Percentiles rank a stretch among this genome's conserved stretches.
Conservation (phyloP, 2,888 invertebrate genomes). For the Spisula subtruncata region DNA sequence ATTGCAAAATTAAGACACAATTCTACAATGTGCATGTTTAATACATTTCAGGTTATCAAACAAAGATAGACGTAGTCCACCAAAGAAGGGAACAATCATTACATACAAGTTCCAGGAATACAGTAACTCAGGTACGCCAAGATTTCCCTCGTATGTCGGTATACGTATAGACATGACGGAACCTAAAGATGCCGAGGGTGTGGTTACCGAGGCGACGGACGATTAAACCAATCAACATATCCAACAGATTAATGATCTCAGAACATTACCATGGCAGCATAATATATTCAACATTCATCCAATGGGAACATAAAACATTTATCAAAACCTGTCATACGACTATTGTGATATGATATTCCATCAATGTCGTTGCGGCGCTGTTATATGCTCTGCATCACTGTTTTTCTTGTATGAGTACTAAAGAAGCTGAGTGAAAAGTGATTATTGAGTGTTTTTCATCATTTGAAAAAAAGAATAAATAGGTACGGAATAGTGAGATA, state of each 20-base stretch:
- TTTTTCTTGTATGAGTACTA: no score
- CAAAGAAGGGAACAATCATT: slow-evolving; percentile 85
- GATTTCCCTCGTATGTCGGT: slow-evolving; percentile 85
- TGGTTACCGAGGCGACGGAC: slow-evolving; percentile 73
- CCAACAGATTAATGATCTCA: not conserved
- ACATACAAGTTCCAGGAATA: slow-evolving; percentile 87
- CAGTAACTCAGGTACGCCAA: slow-evolving; percentile 83
- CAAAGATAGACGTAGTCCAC: slow-evolving; percentile 83
- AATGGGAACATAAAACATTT: not conserved
- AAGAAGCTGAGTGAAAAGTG: no score
- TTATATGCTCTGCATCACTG: no score
- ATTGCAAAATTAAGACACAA: not conserved
- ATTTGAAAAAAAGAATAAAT: no score
- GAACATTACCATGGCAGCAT: not conserved
- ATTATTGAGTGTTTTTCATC: no score
- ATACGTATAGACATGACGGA: slow-evolving; percentile 83
- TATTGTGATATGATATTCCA: no score
- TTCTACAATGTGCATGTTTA: not conserved
- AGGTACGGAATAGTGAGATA: no score
- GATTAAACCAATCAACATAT: slow-evolving; percentile 44
- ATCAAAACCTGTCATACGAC: no score
- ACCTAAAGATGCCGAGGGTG: slow-evolving; percentile 84
- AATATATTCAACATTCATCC: not conserved
- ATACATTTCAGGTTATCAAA: slow-evolving; percentile 79
- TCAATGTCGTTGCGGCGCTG: no score